A percentile compares a stretch with the other conserved stretches of the same genome.
phyloP scores from a whole-genome alignment of 23 tunicate species.

The Halocynthia aurantium region DNA sequence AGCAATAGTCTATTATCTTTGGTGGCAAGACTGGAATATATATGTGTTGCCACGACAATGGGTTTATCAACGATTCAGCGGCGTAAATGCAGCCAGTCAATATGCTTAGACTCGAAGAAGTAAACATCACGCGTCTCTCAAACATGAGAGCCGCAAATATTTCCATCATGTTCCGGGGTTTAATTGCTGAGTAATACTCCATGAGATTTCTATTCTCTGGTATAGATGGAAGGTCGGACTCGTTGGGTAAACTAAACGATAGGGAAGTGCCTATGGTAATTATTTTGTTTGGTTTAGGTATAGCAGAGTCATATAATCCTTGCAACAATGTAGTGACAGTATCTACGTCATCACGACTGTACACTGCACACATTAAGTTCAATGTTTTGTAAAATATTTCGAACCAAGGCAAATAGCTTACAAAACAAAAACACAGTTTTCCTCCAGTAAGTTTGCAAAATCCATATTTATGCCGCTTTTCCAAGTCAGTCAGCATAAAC shows the following conservation, averaged over 20 bases:
- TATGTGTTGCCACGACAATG: constrained; percentile 92
- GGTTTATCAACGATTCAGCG: constrained; percentile 70
- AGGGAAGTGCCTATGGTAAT: constrained; percentile 33
- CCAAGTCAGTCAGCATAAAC: constrained; percentile 78
- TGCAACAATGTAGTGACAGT: constrained; percentile 22
- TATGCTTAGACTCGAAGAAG: constrained; percentile 50
- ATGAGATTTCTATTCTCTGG: constrained; percentile 79
- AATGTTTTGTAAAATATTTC: constrained; percentile 75
- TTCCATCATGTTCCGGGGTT: constrained; percentile 52
- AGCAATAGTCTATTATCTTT: constrained; percentile 69
- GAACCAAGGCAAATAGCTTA: constrained; percentile 75
- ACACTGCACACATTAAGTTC: constrained; percentile 48
- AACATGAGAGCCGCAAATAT: constrained; percentile 67
- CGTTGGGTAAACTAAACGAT: constrained; percentile 42
- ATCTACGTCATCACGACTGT: background rate
- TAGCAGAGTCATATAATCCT: constrained; percentile 14
- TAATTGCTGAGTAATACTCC: constrained; percentile 56
- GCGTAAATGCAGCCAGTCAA: constrained; percentile 78
- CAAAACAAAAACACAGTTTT: constrained; percentile 54
- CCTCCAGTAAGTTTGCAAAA: constrained; percentile 53
- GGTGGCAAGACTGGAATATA: constrained; percentile 84
- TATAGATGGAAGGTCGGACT: constrained; percentile 51
- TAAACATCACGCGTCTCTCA: constrained; percentile 71
- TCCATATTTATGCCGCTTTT: constrained; percentile 71
- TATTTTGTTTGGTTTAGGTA: constrained; percentile 26